A percentile compares a stretch with the other conserved stretches of the same genome.
phyloP scores from a whole-genome alignment of 53 echinoderm and acorn worm species.

The Temnopleurus reevesii region DNA sequence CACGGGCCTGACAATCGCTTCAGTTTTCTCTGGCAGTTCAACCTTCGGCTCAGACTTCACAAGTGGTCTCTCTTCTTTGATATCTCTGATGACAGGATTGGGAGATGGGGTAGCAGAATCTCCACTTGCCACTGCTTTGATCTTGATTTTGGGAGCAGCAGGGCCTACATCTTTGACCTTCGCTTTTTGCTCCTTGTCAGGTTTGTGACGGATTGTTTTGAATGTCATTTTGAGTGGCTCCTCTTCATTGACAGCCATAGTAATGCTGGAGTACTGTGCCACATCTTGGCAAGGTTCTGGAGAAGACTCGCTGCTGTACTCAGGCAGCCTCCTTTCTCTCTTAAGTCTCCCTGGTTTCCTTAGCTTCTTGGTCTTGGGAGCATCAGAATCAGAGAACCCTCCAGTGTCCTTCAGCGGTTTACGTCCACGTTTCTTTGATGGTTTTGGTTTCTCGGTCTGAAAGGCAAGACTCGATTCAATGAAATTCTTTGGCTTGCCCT shows the following conservation, averaged over 20 bases:
- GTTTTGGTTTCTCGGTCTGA: constrained; percentile 59
- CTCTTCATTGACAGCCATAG: constrained; percentile 69
- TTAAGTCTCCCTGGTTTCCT: constrained; percentile 57
- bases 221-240: constrained; percentile 86
- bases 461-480: constrained; percentile 66
- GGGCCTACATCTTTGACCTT: constrained; percentile 67
- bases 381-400: constrained; percentile 66
- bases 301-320: constrained; percentile 76
- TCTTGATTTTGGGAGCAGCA: constrained; percentile 70
- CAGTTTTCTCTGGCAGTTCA: constrained; percentile 45
- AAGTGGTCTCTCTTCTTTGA: constrained; percentile 53
- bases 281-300: constrained; percentile 73
- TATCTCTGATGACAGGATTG: constrained; percentile 44
- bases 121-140: constrained; percentile 66
- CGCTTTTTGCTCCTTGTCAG: constrained; percentile 64
- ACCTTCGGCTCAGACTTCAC: constrained; percentile 39
- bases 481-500: constrained; percentile 96
- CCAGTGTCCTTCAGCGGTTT: constrained; percentile 60
- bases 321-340: constrained; percentile 28
- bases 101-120: constrained; percentile 66
- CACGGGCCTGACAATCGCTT: background rate
- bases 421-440: constrained; percentile 70
- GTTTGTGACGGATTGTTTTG: constrained; percentile 66
- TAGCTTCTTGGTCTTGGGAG: constrained; percentile 68
- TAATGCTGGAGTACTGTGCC: constrained; percentile 69